A percentile compares a stretch with the other conserved stretches of the same genome.
These are phyloP conservation scores for Bolborhynchus lineola DNA, from an alignment of 2,113 vertebrate genomes.

Conservation along the genomic window DNA sequence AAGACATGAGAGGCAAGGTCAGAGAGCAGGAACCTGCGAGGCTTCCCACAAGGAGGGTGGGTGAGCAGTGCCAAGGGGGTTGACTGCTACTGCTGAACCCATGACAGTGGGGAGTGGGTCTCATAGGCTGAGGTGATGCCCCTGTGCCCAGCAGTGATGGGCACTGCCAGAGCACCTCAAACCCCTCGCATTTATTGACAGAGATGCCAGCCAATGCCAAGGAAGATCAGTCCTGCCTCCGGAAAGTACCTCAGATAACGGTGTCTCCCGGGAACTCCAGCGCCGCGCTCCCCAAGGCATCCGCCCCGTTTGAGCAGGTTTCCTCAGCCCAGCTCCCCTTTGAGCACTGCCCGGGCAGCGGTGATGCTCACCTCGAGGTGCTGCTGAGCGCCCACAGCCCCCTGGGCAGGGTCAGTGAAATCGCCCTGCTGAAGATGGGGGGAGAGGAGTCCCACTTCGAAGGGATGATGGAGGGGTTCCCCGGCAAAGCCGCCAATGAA, in stretches of 20 bases:
- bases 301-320: conserved; percentile 80
- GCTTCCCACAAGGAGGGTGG: background rate
- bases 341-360: conserved; percentile 74
- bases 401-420: conserved; percentile 79
- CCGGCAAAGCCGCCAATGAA: conserved; percentile 81
- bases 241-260: conserved; percentile 89
- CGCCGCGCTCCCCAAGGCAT: conserved; percentile 75
- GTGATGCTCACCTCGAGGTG: conserved; percentile 85
- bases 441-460: conserved; percentile 82
- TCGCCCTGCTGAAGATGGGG: conserved; percentile 82
- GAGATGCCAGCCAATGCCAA: conserved; percentile 96
- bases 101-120: fast-evolving
- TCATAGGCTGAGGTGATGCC: background rate
- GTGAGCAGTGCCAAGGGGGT: background rate
- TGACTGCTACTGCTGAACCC: background rate
- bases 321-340: conserved; percentile 77
- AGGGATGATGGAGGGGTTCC: conserved; percentile 81
- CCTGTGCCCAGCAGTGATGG: background rate
- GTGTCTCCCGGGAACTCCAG: conserved; percentile 80
- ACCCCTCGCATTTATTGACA: conserved; percentile 70
- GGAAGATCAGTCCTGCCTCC: conserved; percentile 88
- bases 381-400: conserved; percentile 84
- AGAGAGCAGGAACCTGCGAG: background rate
- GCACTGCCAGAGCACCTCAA: background rate
- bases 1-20: fast-evolving